Base-by-base conservation (phyloP, 2,888 invertebrate species). In the Philereme vetulata region DNA sequence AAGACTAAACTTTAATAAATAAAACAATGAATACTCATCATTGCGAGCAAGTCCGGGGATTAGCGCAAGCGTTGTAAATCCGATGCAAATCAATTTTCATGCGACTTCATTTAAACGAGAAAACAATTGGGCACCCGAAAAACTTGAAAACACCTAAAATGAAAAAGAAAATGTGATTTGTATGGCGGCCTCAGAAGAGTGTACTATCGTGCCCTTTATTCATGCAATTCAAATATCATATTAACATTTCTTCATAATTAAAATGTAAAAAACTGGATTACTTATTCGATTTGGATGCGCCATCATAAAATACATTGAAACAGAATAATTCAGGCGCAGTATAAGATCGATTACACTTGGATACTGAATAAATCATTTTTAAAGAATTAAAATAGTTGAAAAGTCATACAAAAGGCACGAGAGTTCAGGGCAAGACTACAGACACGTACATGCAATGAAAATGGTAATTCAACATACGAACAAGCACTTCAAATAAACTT, bases 111-210 rank as follows among this genome's bases (percentile, higher is more conserved):
- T 92, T 92, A 87, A 92, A 91, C 78, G 92, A 92, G 92, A 92
- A 93, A 86, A 86, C 91, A 84, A 93, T 91, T 84, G 93, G 93
- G 89, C 93, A 93, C 81, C 93, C 92, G 84, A 93, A 92, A 91
- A 93, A 92, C 87, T 88, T 92, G 92, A 93, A 93, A 84, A 92
- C 92, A 93, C 93, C 93, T 92, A 91, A 92, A 92, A 91, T 88
- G 88, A 90, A 89, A 88, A 88, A 88, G 85, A 88, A 90, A 88
- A 85, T 71, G 87, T 90, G 90, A 90, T 90, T 90, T 90, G 86
- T 85, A 87, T 83, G 74, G 80, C 71, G 71, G 72, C 76, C 70
- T 76, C 69, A 73, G 62, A 72, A 71, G 64, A 67, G 61, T 66
- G 60, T 48, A 82, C 76, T 78, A 76, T 73, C 78, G 71, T 77